phyloP scores from a whole-genome alignment of 2,113 vertebrate genomes.

The Etia nguti region DNA sequence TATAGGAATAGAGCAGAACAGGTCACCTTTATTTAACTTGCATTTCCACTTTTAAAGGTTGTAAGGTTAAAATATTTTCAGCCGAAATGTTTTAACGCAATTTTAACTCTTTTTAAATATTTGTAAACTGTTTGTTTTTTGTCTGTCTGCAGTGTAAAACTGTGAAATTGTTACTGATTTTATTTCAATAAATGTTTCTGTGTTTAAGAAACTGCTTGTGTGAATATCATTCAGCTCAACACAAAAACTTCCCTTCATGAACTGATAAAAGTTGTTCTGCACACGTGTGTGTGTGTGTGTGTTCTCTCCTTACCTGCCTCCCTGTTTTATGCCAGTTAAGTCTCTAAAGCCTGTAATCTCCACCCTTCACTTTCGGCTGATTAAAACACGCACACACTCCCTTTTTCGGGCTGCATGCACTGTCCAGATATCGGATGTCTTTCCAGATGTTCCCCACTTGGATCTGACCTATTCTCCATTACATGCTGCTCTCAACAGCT shows the following conservation, averaged over 20 bases:
- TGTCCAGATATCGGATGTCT: constrained; percentile 73
- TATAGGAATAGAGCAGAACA: not conserved
- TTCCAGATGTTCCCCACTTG: constrained; percentile 22
- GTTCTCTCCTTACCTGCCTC: not conserved
- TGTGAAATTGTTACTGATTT: not conserved
- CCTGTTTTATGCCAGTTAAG: constrained; percentile 75
- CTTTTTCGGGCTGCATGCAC: not conserved
- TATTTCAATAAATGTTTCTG: not conserved
- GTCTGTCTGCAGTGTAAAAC: not conserved
- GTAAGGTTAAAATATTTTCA: not conserved
- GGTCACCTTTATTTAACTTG: not conserved
- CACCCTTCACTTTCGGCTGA: constrained; percentile 59
- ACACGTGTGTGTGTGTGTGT: not conserved
- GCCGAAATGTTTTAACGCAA: not conserved
- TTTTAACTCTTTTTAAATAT: not conserved
- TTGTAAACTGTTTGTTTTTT: not conserved
- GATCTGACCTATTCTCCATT: constrained; percentile 42
- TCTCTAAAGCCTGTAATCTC: constrained; percentile 81
- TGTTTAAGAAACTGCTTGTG: not conserved
- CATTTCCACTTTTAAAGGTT: not conserved
- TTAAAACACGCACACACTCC: constrained; percentile 69
- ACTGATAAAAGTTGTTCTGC: not conserved
- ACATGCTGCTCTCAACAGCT: constrained; percentile 28
- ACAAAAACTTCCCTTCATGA: not conserved
- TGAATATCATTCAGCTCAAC: not conserved